A percentile compares a stretch with the other conserved stretches of the same genome.
Conservation (phyloP, 92 coral and sea anemone species). For the Zoanthus gigantus region DNA sequence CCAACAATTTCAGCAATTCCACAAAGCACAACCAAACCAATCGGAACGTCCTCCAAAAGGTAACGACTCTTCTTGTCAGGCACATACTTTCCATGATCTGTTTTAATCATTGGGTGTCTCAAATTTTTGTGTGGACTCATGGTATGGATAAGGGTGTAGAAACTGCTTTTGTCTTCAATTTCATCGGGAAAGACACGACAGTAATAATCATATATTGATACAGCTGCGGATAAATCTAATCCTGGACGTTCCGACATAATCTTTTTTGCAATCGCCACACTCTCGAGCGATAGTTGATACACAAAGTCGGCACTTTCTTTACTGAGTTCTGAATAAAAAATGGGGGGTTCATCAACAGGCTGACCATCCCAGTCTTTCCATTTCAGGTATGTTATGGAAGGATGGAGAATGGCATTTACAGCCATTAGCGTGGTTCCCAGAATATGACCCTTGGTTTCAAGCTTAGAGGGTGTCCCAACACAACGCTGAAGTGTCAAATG, state of each 20-base stretch:
- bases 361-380: slow-evolving; percentile 74
- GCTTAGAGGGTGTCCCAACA: slow-evolving; percentile 51
- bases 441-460: slow-evolving; percentile 58
- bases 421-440: slow-evolving; percentile 66
- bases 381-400: slow-evolving; percentile 57
- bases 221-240: slow-evolving; percentile 3
- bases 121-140: slow-evolving; percentile 59
- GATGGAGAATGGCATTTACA: slow-evolving; percentile 58
- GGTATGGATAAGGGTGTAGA: slow-evolving; percentile 53
- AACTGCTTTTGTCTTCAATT: slow-evolving; percentile 59
- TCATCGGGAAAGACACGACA: slow-evolving; percentile 45
- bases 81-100: slow-evolving; percentile 44
- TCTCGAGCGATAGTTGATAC: slow-evolving; percentile 3
- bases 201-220: slow-evolving; percentile 13
- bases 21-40: slow-evolving; percentile 56
- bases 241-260: slow-evolving; percentile 13
- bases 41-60: slow-evolving; percentile 65
- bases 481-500: slow-evolving; percentile 49
- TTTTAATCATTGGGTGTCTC: slow-evolving; percentile 58
- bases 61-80: slow-evolving; percentile 68
- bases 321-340: slow-evolving; percentile 64
- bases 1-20: slow-evolving; percentile 68
- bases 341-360: slow-evolving; percentile 66
- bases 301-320: slow-evolving; percentile 56
- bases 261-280: slow-evolving; percentile 25